Evolutionary conservation across 2,113 vertebrate genomes (phyloP).

Genomic region (Casuarius casuarius): DNA sequence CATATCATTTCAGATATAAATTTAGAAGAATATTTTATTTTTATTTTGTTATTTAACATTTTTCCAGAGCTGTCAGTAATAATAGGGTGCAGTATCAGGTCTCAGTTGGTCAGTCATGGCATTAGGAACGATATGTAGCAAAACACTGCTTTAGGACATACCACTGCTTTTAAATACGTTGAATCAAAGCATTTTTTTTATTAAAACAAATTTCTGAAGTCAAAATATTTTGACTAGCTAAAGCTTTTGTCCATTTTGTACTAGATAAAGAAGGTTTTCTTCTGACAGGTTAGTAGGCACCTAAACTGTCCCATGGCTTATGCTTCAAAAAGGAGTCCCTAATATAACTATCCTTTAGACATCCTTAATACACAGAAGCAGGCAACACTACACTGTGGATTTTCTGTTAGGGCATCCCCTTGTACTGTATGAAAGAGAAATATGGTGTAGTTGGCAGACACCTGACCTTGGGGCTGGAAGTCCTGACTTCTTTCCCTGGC

Average conservation of each 20-base stretch:
- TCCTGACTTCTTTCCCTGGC: not conserved
- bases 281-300: rapidly evolving
- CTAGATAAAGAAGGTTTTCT: not conserved
- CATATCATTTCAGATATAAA: not conserved
- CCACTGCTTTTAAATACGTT: not conserved
- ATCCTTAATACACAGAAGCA: not conserved
- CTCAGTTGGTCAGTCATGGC: not conserved
- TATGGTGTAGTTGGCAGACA: not conserved
- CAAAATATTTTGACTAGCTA: not conserved
- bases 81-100: not conserved
- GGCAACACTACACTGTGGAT: not conserved
- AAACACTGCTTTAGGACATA: not conserved
- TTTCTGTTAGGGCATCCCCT: not conserved
- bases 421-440: not conserved
- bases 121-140: not conserved
- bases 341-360: not conserved
- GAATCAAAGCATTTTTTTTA: not conserved
- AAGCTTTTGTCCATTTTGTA: not conserved
- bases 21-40: not conserved
- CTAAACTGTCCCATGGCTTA: rapidly evolving
- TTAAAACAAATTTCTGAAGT: not conserved
- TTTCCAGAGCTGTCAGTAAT: not conserved
- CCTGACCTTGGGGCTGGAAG: not conserved
- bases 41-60: not conserved
- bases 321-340: not conserved